Base-by-base conservation (phyloP, 2,888 invertebrate genomes). In the Agonum fuliginosum region DNA sequence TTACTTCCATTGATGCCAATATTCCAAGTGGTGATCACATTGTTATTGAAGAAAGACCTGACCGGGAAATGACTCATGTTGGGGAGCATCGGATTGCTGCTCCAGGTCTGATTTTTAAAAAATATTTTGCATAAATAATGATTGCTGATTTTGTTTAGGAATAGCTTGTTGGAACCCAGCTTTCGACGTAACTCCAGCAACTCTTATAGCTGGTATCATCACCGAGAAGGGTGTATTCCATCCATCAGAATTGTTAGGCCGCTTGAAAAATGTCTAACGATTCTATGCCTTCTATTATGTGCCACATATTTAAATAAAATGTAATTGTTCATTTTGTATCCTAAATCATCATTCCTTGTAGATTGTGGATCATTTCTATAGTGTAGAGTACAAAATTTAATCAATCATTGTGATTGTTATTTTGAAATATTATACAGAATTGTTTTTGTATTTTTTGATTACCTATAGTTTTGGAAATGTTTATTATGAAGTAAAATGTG, bases 151-250 rank as follows among this genome's bases (percentile, higher is more conserved):
- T 41, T 79, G 89, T 88, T 67, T 87, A 93, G 96, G 96, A 73
- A 96, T 98, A 73, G 90, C 91, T 72, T 97, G 97, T 85, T 99
- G 98, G 98, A 99, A 99, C 89, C 99, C 99, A 69, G 96, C 98
- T 0, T 99, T 99, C 87, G 99, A 99, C 87, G 95, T 99, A 0
- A 99, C 99, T 2, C 99, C 99, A 22, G 96, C 96, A 0, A 88
- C 90, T 14, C 90, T 99, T 30, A 98, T 99, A 80, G 94, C 95
- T 77, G 97, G 93, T 17, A 96, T 99, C 80, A 95, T 99, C 34
- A 99, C 99, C 6, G 98, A 99, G 87, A 91, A 91, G 81, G 99
- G 98, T 12, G 94, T 97, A 0, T 97, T 93, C 83, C 86, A 88
- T 79, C 95, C 96, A 2, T 85, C 84, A 19, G 87, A 89, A 78